Percentiles rank a stretch among this genome's conserved stretches.
phyloP scores from a whole-genome alignment of 2,888 invertebrate species.

The Drosophila rellima region DNA sequence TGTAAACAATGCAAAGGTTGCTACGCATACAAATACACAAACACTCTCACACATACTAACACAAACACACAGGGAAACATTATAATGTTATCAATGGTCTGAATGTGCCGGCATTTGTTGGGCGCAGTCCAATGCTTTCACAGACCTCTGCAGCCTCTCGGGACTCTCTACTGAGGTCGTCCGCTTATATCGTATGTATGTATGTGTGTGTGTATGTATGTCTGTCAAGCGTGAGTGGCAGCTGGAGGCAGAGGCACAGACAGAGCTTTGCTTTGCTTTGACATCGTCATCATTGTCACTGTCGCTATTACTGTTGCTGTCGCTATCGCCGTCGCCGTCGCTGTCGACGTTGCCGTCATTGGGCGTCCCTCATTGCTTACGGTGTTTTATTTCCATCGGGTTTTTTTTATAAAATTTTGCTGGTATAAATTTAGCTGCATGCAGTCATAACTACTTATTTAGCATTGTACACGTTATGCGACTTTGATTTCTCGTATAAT shows the following conservation, averaged over 20 bases:
- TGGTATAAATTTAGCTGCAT: slow-evolving; percentile 62
- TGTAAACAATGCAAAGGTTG: slow-evolving; percentile 70
- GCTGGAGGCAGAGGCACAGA: slow-evolving; percentile 13
- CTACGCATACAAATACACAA: slow-evolving; percentile 7
- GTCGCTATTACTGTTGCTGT: too few species aligned
- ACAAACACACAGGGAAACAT: slow-evolving; percentile 11
- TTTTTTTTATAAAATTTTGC: slow-evolving; percentile 38
- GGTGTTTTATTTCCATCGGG: slow-evolving; percentile 60
- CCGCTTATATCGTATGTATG: not conserved
- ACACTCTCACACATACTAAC: slow-evolving; percentile 6
- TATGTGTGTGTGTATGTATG: not conserved
- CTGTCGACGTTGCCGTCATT: slow-evolving; percentile 21
- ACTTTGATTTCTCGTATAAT: slow-evolving; percentile 54
- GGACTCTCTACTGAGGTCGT: slow-evolving; percentile 10
- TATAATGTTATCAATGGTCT: slow-evolving; percentile 53
- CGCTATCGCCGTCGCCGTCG: too few species aligned
- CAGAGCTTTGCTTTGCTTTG: slow-evolving; percentile 54
- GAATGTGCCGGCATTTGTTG: slow-evolving; percentile 20
- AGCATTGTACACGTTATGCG: slow-evolving; percentile 65
- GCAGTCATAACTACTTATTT: slow-evolving; percentile 75
- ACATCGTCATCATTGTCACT: slow-evolving; percentile 13
- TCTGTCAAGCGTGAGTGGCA: slow-evolving; percentile 22
- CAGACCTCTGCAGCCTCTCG: slow-evolving; percentile 4
- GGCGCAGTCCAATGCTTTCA: slow-evolving; percentile 10
- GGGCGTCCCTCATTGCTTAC: slow-evolving; percentile 51